Conservation (phyloP, 64 coral and sea anemone genomes). For the Montipora sp. region DNA sequence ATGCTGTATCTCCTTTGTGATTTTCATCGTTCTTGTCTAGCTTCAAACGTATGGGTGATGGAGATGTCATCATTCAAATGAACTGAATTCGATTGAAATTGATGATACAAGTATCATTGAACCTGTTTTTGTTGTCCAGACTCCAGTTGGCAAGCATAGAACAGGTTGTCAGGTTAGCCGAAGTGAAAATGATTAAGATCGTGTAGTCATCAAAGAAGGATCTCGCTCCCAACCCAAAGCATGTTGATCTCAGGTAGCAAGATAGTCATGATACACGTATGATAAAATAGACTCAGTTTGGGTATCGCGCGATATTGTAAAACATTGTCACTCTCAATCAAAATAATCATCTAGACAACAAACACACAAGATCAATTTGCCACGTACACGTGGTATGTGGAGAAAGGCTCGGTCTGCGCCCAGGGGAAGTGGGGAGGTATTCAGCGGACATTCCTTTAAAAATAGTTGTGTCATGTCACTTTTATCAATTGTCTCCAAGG, state of each 20-base stretch:
- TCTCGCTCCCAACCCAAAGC: not conserved
- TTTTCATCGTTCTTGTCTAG: not conserved
- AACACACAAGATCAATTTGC: too few species aligned
- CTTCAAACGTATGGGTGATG: slow-evolving; percentile 1
- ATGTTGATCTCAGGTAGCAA: not conserved
- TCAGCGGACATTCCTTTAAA: too few species aligned
- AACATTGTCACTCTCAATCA: too few species aligned
- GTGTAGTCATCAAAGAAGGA: not conserved
- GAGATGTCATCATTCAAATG: not conserved
- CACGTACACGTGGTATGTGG: too few species aligned
- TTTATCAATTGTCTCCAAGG: too few species aligned
- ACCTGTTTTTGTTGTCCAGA: not conserved
- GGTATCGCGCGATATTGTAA: too few species aligned
- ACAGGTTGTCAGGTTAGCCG: too few species aligned
- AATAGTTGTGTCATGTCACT: too few species aligned
- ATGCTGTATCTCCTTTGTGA: slow-evolving; percentile 11
- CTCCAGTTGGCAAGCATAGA: too few species aligned
- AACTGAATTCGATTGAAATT: not conserved
- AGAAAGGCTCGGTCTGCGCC: too few species aligned
- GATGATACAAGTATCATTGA: not conserved
- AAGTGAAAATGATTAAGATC: not conserved
- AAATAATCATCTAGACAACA: too few species aligned
- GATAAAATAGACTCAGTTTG: not conserved
- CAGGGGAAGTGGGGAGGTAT: too few species aligned
- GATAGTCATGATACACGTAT: not conserved